Percentiles rank a stretch among this genome's conserved stretches.
Evolutionary conservation across 2,113 vertebrate species (phyloP).

Genomic region (Todiramphus saurophagus): DNA sequence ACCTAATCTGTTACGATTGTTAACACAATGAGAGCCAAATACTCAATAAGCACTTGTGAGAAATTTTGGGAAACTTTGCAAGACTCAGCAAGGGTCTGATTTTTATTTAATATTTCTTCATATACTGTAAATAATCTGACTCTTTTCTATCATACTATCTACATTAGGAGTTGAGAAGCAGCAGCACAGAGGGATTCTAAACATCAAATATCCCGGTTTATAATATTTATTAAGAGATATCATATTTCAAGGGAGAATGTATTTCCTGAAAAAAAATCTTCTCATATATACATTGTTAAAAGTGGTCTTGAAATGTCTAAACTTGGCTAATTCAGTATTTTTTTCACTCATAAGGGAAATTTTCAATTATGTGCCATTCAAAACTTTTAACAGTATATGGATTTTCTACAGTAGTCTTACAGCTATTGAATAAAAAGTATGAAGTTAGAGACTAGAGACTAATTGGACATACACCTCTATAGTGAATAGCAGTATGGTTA

Average conservation of each 20-base stretch:
- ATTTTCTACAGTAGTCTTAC: not conserved
- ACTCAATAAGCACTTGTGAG: not conserved
- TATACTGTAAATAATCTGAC: slow-evolving; percentile 9
- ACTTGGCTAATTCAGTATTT: not conserved
- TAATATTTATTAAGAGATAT: not conserved
- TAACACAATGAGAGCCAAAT: not conserved
- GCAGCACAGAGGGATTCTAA: not conserved
- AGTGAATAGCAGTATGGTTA: not conserved
- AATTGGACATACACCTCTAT: not conserved
- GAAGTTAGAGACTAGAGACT: not conserved
- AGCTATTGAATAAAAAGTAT: not conserved
- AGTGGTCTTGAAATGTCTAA: not conserved
- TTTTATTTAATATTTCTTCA: slow-evolving; percentile 17
- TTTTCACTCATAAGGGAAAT: not conserved
- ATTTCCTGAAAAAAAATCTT: not conserved
- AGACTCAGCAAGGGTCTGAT: not conserved
- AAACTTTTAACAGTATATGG: not conserved
- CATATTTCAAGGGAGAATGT: not conserved
- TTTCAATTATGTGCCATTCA: not conserved
- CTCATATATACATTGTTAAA: not conserved
- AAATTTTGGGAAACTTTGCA: not conserved
- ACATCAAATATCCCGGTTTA: not conserved
- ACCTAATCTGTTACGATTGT: slow-evolving; percentile 3
- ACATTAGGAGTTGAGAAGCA: not conserved
- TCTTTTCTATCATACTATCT: not conserved